Base-by-base conservation (phyloP, 2,888 invertebrate genomes). In the Cephus pulcher region DNA sequence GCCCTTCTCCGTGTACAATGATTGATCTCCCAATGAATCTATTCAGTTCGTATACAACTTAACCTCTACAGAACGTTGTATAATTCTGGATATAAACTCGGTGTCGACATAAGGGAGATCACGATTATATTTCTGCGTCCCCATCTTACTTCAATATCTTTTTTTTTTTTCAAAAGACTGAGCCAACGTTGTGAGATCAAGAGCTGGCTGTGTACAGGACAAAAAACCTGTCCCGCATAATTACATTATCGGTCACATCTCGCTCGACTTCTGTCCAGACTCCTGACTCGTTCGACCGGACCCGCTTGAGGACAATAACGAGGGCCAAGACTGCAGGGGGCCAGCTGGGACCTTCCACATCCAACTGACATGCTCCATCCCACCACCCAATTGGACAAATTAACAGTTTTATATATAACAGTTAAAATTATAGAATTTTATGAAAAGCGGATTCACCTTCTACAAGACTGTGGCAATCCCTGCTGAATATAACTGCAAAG, bases 171-270 rank as follows among this genome's bases (percentile, higher is more conserved):
- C 70, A 78, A 77, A 76, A 73, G 79, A 56, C 75, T 32, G 70
- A 37, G 69, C 32, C 12, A 71, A 75, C 78, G 73, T 82, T 75
- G 76, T 81, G 80, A 77, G 78, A 80, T 81, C 78, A 75, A 79
- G 76, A 77, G 78, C 74, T 34, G 71, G 68, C 32, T 68, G 76
- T 76, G 79, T 78, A 79, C 79, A 69, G 80, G 78, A 85, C 83
- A 86, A 89, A 89, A 88, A 89, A 88, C 88, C 85, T 86, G 89
- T 89, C 88, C 85, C 82, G 88, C 84, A 87, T 88, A 88, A 89
- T 89, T 87, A 87, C 86, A 87, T 88, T 89, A 89, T 89, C 89
- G 88, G 84, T 86, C 88, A 85, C 84, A 87, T 89, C 88, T 85
- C 83, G 86, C 83, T 84, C 83, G 84, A 86, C 86, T 89, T 87